Percentiles rank a stretch among this genome's conserved stretches.
These are phyloP conservation scores for Netelia virgata DNA, from an alignment of 2,888 invertebrate genomes.

Conservation along the genomic window DNA sequence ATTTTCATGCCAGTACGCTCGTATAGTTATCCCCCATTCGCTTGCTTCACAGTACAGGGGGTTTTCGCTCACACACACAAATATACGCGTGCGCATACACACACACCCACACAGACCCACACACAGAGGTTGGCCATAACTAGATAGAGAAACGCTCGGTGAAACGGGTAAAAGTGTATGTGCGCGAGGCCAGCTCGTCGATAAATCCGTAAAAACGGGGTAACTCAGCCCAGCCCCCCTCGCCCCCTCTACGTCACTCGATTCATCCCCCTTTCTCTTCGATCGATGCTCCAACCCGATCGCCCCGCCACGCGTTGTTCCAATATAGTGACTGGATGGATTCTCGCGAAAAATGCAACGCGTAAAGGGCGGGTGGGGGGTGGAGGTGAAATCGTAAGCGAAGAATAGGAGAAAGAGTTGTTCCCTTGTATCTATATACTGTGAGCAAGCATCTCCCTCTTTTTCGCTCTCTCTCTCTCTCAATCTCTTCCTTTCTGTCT, in stretches of 20 bases:
- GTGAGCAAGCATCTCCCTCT: background rate
- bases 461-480: background rate
- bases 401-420: background rate
- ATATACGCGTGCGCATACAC: too few relatives aligned
- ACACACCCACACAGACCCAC: background rate
- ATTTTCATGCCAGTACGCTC: slow-evolving; percentile 61
- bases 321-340: slow-evolving; percentile 56
- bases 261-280: slow-evolving; percentile 38
- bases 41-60: slow-evolving; percentile 16
- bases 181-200: slow-evolving; percentile 52
- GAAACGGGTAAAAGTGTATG: slow-evolving; percentile 47
- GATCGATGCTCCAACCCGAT: slow-evolving; percentile 39
- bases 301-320: slow-evolving; percentile 31
- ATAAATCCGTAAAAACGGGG: slow-evolving; percentile 66
- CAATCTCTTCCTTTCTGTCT: too few relatives aligned
- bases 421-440: background rate
- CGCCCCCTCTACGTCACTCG: background rate
- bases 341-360: slow-evolving; percentile 47
- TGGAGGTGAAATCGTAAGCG: background rate
- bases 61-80: slow-evolving; percentile 40
- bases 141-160: slow-evolving; percentile 46
- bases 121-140: slow-evolving; percentile 51
- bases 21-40: slow-evolving; percentile 36
- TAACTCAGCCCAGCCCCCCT: slow-evolving; percentile 13
- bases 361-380: background rate